Percentiles rank a stretch among this genome's conserved stretches.
These are phyloP conservation scores for Aphidius ervi DNA, from an alignment of 1,140 invertebrate genomes.

Conservation along the genomic window DNA sequence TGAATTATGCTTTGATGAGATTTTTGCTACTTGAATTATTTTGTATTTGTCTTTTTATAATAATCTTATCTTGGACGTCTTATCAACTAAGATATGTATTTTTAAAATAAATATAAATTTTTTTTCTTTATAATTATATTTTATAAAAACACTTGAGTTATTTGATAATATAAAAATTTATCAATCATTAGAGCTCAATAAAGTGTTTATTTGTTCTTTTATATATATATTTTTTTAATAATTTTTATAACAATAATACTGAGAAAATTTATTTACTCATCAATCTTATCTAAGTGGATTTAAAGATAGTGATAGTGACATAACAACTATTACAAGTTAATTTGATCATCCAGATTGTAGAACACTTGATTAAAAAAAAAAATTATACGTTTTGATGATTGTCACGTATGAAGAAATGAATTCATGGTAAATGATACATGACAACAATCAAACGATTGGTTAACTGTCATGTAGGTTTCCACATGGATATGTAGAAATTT, in stretches of 20 bases:
- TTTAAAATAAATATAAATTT: neutral
- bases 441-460: too few relatives aligned
- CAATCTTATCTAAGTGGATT: slow-evolving; percentile 70
- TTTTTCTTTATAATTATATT: neutral
- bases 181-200: neutral
- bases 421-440: too few relatives aligned
- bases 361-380: too few relatives aligned
- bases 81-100: too few relatives aligned
- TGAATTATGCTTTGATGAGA: too few relatives aligned
- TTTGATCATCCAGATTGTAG: neutral
- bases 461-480: too few relatives aligned
- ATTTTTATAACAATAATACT: slow-evolving; percentile 32
- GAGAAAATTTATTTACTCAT: slow-evolving; percentile 66
- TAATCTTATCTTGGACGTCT: too few relatives aligned
- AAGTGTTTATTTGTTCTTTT: neutral
- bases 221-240: neutral
- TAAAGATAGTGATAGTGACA: slow-evolving; percentile 67
- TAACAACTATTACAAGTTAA: neutral
- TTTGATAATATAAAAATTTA: neutral
- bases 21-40: too few relatives aligned
- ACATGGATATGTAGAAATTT: too few relatives aligned
- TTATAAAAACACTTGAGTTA: neutral
- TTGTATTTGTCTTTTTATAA: too few relatives aligned
- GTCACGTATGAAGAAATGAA: too few relatives aligned
- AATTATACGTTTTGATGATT: too few relatives aligned